Base-by-base conservation (phyloP, 1,140 invertebrate genomes). In the Drosophila bifasciata region DNA sequence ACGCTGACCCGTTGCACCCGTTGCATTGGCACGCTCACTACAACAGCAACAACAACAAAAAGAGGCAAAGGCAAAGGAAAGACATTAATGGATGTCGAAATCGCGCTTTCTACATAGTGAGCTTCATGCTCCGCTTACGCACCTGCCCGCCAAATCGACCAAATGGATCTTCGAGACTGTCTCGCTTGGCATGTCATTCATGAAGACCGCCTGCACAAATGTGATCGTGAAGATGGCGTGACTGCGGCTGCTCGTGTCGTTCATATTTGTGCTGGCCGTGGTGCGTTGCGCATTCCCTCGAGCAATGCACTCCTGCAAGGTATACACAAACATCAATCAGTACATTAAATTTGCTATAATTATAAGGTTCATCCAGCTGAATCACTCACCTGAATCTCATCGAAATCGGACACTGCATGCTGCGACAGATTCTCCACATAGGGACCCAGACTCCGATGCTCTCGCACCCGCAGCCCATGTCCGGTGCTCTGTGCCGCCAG, bases 201-300 rank as follows among this genome's bases (percentile, higher is more conserved):
- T 94, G 83, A 96, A 96, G 63, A 95, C 95, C 36, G 96, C 96
- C 91, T 97, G 96, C 59, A 97, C 95, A 92, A 97, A 97, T 25
- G 96, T 97, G 90, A 99, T 97, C 51, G 95, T 96, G 92, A 99
- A 99, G 84, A 99, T 98, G 40, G 98, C 98, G 93, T 99, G 98
- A 92, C 97, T 98, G 79, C 98, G 94, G 85, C 96, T 97, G 89
- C 95, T 96, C 60, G 96, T 95, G 91, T 96, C 96, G 92, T 97
- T 96, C 95, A 96, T 97, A 86, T 96, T 96, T 71, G 96, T 97
- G 77, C 95, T 95, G 9, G 96, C 96, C 2, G 96, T 96, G 9
- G 95, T 96, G 62, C 96, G 93, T 88, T 95, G 95, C 57, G 94
- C 93, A 93, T 97, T 97, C 61, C 96, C 96, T 77, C 94, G 93